A percentile compares a stretch with the other conserved stretches of the same genome.
These are phyloP conservation scores for Gadus chalcogrammus DNA, from an alignment of 2,113 vertebrate genomes.

Conservation along the genomic window DNA sequence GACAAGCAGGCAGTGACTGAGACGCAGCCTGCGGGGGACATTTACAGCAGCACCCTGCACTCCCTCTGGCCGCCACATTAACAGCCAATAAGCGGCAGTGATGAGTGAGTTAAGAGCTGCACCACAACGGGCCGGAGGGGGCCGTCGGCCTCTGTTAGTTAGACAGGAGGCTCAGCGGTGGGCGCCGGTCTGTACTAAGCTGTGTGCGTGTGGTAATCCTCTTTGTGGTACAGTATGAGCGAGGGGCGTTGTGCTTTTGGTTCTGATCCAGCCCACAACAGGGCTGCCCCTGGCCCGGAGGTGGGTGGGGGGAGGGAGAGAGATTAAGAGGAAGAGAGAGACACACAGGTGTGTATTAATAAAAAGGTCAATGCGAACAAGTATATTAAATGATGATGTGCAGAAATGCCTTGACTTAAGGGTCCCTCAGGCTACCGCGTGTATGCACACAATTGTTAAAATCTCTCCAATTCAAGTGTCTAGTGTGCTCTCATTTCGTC, in stretches of 20 bases:
- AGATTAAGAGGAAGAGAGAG: not conserved
- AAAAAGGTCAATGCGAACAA: no score
- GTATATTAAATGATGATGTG: no score
- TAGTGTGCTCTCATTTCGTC: no score
- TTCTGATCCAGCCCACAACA: not conserved
- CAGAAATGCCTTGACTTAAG: no score
- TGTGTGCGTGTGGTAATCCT: not conserved
- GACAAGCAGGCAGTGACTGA: no score
- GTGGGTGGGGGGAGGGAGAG: not conserved
- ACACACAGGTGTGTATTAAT: no score
- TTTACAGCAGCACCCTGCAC: not conserved
- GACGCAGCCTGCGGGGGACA: no score
- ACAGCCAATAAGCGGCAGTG: conserved; percentile 67
- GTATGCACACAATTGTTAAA: no score
- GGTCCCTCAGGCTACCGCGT: no score
- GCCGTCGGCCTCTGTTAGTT: conserved; percentile 10
- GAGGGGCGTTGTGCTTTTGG: not conserved
- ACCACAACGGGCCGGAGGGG: conserved; percentile 59
- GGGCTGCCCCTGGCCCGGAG: not conserved
- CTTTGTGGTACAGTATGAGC: not conserved
- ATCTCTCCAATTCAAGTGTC: no score
- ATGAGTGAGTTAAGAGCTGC: conserved; percentile 67
- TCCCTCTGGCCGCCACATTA: conserved; percentile 62
- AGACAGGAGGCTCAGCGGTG: conserved; percentile 34
- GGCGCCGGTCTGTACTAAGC: conserved; percentile 17